Conservation (phyloP, 2,888 invertebrate species). For the Parasteatoda lunata region DNA sequence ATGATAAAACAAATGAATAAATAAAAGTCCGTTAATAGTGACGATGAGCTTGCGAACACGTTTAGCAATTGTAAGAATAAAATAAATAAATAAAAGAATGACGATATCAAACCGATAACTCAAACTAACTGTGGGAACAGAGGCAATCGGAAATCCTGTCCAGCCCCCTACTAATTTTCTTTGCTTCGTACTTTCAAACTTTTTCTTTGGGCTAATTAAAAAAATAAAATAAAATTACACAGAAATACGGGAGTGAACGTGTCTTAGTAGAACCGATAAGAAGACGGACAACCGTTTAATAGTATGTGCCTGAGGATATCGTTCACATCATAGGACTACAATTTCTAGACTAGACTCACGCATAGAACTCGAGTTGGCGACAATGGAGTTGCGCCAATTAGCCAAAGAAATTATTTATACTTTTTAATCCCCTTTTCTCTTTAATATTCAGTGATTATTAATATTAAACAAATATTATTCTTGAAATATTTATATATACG, state of each 20-base stretch:
- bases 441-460: too few species aligned
- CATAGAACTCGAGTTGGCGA: too few species aligned
- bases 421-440: too few species aligned
- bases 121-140: conserved; percentile 58
- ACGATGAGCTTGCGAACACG: conserved; percentile 27
- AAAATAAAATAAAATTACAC: not conserved
- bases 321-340: conserved; percentile 35
- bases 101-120: conserved; percentile 39
- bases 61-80: conserved; percentile 22
- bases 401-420: too few species aligned
- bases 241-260: conserved; percentile 28
- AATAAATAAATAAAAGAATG: conserved; percentile 26
- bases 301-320: conserved; percentile 45
- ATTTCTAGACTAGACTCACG: too few species aligned
- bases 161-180: conserved; percentile 52
- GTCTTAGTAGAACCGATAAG: conserved; percentile 20
- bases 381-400: too few species aligned
- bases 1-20: conserved; percentile 11
- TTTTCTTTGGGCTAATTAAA: conserved; percentile 37
- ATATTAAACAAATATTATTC: too few species aligned
- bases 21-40: conserved; percentile 10
- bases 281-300: conserved; percentile 56
- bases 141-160: conserved; percentile 65
- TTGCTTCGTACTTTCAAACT: conserved; percentile 29
- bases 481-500: too few species aligned